Percentiles rank a stretch among this genome's conserved stretches.
phyloP scores from a whole-genome alignment of 30 jellyfish, hydroid and myxozoan genomes.

The Hydra vulgaris region DNA sequence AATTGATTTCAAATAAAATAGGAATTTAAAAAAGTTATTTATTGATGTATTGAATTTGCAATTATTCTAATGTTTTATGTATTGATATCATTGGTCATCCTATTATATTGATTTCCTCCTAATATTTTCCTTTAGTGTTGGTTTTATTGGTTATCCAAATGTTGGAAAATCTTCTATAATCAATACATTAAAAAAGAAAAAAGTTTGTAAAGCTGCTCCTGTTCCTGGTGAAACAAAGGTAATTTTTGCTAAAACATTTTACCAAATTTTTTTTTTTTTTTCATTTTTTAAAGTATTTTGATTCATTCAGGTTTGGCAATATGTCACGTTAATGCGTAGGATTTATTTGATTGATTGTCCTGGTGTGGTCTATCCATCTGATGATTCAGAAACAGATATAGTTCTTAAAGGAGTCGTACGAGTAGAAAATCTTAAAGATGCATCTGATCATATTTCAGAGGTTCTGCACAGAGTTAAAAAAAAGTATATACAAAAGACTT shows the following conservation, averaged over 20 bases:
- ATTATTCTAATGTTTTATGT: no score
- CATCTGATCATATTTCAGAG: conserved; percentile 80
- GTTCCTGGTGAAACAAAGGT: conserved; percentile 99
- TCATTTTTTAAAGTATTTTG: neutral
- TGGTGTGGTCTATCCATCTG: conserved; percentile 91
- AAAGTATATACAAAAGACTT: conserved; percentile 70
- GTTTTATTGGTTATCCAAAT: conserved; percentile 98
- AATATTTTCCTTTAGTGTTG: conserved; percentile 47
- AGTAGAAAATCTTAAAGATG: conserved; percentile 80
- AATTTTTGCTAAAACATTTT: neutral
- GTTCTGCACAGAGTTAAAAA: conserved; percentile 72
- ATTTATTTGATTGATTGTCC: conserved; percentile 91
- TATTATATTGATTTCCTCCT: no score
- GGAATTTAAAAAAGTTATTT: no score
- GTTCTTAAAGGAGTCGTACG: conserved; percentile 98
- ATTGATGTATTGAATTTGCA: no score
- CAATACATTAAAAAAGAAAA: conserved; percentile 77
- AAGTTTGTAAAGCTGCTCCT: conserved; percentile 97
- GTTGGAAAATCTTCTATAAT: conserved; percentile 97
- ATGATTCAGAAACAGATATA: conserved; percentile 90
- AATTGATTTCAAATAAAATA: no score
- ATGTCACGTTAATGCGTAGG: conserved; percentile 80
- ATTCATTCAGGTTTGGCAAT: conserved; percentile 87
- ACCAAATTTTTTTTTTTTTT: neutral
- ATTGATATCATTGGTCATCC: no score